Evolutionary conservation across 2,113 vertebrate species (phyloP).

Genomic region (Cyprinodon brontotheroides): DNA sequence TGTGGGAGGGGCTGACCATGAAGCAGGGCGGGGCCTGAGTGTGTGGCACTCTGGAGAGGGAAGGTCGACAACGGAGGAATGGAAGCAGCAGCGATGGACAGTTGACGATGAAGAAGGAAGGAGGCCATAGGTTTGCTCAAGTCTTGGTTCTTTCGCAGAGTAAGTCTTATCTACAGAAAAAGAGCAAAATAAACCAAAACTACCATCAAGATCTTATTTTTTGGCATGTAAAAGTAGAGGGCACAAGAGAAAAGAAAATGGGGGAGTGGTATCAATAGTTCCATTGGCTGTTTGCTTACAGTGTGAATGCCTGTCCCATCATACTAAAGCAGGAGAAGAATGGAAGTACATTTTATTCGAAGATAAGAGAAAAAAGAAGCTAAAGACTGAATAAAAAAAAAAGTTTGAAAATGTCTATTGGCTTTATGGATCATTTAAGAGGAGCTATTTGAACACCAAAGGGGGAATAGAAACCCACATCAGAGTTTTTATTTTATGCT

Average conservation of each 20-base stretch:
- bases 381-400: too few species aligned
- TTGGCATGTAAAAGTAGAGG: constrained; percentile 7
- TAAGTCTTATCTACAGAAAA: constrained; percentile 84
- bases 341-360: too few species aligned
- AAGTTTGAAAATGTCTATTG: too few species aligned
- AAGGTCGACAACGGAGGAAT: constrained; percentile 86
- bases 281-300: background rate
- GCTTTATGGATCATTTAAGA: too few species aligned
- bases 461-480: too few species aligned
- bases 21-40: constrained; percentile 82
- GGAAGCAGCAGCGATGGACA: constrained; percentile 75
- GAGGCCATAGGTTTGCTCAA: constrained; percentile 86
- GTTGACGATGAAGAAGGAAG: constrained; percentile 68
- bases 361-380: too few species aligned
- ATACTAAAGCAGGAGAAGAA: too few species aligned
- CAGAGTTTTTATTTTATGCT: too few species aligned
- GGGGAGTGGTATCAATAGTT: background rate
- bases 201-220: constrained; percentile 9
- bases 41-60: constrained; percentile 83
- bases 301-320: too few species aligned
- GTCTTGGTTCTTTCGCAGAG: constrained; percentile 85
- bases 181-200: background rate
- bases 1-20: constrained; percentile 89
- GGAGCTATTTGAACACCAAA: too few species aligned
- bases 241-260: constrained; percentile 6